Conservation (phyloP, 1,140 invertebrate species). For the Drosophila punjabiensis region DNA sequence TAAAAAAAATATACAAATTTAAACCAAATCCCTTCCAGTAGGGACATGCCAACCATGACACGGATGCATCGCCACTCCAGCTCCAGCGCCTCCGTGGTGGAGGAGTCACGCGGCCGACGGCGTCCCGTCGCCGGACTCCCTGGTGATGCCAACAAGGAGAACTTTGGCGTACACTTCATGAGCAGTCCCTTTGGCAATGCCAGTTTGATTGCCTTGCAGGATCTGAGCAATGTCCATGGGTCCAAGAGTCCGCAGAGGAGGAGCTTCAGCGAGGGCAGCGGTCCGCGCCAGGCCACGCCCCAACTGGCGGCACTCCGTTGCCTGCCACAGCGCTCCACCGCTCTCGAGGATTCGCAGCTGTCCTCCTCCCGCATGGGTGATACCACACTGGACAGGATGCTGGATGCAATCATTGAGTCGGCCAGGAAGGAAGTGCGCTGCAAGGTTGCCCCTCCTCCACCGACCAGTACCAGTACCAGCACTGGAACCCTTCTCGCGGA, state of each 20-base stretch:
- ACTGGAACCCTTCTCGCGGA: background rate
- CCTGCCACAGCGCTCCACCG: slow-evolving; percentile 37
- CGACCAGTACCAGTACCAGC: background rate
- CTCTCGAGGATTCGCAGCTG: slow-evolving; percentile 71
- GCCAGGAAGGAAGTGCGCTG: slow-evolving; percentile 76
- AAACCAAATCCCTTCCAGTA: background rate
- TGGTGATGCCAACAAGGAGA: slow-evolving; percentile 77
- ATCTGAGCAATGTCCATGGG: slow-evolving; percentile 78
- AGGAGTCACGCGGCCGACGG: slow-evolving; percentile 59
- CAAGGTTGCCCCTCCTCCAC: slow-evolving; percentile 12
- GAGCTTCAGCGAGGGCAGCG: slow-evolving; percentile 71
- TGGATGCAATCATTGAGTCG: slow-evolving; percentile 83
- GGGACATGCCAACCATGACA: slow-evolving; percentile 82
- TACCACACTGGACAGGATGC: slow-evolving; percentile 81
- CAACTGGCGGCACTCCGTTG: slow-evolving; percentile 65
- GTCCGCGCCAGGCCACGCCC: slow-evolving; percentile 68
- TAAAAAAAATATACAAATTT: background rate
- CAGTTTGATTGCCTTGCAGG: slow-evolving; percentile 76
- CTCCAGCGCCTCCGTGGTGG: slow-evolving; percentile 58
- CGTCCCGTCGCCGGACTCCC: slow-evolving; percentile 16
- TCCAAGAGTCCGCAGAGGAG: slow-evolving; percentile 77
- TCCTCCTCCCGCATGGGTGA: slow-evolving; percentile 83
- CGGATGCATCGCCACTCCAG: slow-evolving; percentile 80
- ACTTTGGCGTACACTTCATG: slow-evolving; percentile 80
- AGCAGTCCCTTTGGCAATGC: slow-evolving; percentile 80